phyloP scores from a whole-genome alignment of 2,888 invertebrate species.

The Luffia ferchaultella region DNA sequence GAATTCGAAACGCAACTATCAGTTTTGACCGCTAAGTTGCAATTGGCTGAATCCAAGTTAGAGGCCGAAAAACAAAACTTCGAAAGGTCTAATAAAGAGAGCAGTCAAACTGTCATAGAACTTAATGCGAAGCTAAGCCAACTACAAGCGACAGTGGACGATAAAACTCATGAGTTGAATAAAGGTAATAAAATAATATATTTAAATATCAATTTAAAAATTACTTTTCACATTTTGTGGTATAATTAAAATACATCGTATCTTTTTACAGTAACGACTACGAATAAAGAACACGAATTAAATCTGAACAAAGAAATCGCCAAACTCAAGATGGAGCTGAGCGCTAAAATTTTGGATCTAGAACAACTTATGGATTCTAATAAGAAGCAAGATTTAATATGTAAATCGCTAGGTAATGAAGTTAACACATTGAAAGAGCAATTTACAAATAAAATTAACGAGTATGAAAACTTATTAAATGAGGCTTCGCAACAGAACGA shows the following conservation, averaged over 20 bases:
- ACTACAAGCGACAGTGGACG: conserved; percentile 56
- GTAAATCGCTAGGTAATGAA: conserved; percentile 45
- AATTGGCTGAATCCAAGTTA: conserved; percentile 57
- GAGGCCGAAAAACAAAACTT: conserved; percentile 52
- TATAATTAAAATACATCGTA: not conserved
- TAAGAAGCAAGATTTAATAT: conserved; percentile 40
- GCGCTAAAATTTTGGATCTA: conserved; percentile 61
- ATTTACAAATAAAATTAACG: conserved; percentile 45
- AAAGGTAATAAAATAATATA: conserved; percentile 37
- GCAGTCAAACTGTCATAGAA: conserved; percentile 54
- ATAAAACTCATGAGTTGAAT: conserved; percentile 57
- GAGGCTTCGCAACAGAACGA: conserved; percentile 50
- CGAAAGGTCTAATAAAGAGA: conserved; percentile 53
- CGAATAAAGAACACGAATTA: conserved; percentile 56
- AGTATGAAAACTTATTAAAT: conserved; percentile 49
- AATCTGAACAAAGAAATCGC: conserved; percentile 58
- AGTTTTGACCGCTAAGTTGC: conserved; percentile 56
- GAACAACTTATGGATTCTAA: conserved; percentile 54
- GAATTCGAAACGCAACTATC: conserved; percentile 69
- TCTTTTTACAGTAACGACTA: conserved; percentile 41
- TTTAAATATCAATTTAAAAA: conserved; percentile 11
- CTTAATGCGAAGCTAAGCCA: conserved; percentile 50
- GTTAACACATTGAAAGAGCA: conserved; percentile 41
- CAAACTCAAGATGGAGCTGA: conserved; percentile 61
- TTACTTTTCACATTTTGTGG: not conserved